phyloP scores from a whole-genome alignment of 1,140 invertebrate species.

The Coelopa frigida region DNA sequence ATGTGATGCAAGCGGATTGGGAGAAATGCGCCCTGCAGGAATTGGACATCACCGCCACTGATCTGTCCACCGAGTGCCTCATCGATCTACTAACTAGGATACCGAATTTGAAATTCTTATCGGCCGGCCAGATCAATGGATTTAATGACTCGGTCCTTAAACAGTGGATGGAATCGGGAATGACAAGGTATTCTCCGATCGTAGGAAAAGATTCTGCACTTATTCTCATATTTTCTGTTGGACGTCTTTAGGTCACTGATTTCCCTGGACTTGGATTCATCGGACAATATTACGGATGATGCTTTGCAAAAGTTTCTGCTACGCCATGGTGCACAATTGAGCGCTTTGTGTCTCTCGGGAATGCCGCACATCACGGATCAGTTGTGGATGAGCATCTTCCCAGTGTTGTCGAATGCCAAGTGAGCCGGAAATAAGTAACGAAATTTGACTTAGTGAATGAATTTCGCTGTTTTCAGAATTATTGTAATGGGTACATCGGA shows the following conservation, averaged over 20 bases:
- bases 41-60: constrained; percentile 93
- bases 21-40: constrained; percentile 86
- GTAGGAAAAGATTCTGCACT: not conserved
- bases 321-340: constrained; percentile 78
- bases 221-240: not conserved
- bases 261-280: constrained; percentile 87
- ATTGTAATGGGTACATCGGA: constrained; percentile 95
- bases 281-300: constrained; percentile 92
- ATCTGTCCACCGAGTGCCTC: constrained; percentile 88
- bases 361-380: constrained; percentile 98
- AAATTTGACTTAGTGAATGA: not conserved
- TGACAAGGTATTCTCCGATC: constrained; percentile 48
- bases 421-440: constrained; percentile 43
- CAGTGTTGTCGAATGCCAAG: constrained; percentile 84
- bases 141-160: constrained; percentile 93
- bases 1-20: constrained; percentile 95
- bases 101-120: constrained; percentile 79
- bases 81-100: constrained; percentile 87
- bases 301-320: constrained; percentile 85
- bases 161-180: constrained; percentile 82
- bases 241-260: constrained; percentile 52
- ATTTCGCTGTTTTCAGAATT: constrained; percentile 59
- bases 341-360: constrained; percentile 81
- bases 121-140: constrained; percentile 93
- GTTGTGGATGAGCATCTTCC: constrained; percentile 88